Conservation (phyloP, 2,797 vertebrate species). For the Furcifer pardalis region DNA sequence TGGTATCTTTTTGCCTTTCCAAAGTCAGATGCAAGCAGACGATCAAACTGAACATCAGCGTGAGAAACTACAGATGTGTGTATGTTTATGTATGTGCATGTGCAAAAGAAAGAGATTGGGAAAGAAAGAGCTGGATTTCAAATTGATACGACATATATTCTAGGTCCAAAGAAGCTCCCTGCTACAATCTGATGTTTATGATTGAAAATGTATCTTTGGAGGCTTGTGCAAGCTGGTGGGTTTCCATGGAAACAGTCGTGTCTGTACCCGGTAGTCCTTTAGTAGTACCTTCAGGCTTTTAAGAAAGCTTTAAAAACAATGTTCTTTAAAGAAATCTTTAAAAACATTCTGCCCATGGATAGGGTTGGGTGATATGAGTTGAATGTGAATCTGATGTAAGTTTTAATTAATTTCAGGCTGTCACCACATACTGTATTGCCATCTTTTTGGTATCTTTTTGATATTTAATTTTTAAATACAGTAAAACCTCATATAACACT, state of each 20-base stretch:
- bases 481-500: no score
- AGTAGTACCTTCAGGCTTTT: no score
- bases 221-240: constrained; percentile 41
- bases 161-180: constrained; percentile 32
- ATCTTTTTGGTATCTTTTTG: no score
- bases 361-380: no score
- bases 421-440: no score
- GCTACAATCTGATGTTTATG: constrained; percentile 57
- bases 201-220: constrained; percentile 51
- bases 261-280: constrained; percentile 35
- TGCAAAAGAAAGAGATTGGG: background rate
- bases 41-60: background rate
- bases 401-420: no score
- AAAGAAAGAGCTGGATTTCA: background rate
- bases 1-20: background rate
- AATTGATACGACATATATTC: background rate
- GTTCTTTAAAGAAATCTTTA: no score
- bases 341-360: no score
- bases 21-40: background rate
- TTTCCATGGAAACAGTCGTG: constrained; percentile 67
- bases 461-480: no score
- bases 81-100: background rate
- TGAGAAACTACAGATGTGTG: background rate
- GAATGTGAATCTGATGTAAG: no score
- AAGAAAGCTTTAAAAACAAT: no score